Base-by-base conservation (phyloP, 2,888 invertebrate species). In the Coecobrya sp. region DNA sequence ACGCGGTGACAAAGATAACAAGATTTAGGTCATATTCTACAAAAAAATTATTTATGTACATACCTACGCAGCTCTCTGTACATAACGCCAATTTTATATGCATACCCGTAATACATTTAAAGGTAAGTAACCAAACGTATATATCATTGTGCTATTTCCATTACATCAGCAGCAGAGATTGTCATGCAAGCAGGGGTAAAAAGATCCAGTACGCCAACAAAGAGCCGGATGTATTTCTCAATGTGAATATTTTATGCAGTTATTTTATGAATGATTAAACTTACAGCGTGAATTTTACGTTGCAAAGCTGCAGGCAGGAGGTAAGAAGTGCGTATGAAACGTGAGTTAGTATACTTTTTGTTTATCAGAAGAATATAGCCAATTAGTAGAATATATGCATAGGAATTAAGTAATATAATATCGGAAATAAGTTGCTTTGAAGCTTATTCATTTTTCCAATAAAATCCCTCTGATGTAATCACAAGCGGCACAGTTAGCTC, bases 221-320 rank as follows among this genome's bases (percentile, higher is more conserved):
- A 59, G n/a, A 10, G 25, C 62, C 82, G 82, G 82, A 82, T 82
- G 82, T 62, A 25, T 82, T 82, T 82, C 82, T 82, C 82, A 82
- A 82, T n/a, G 27, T 52, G 45, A 76, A 45, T 76, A 25, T 30
- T 76, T 76, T 76, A 45, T 68, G 49, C 19, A 45, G 25, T 49
- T 25, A 49, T 76, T 55, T 79, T 25, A 49, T 76, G 25, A 76
- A 49, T 76, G 45, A 76, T 76, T 45, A 45, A 45, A 76, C 45
- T 5, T n/a, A 8, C 45, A 25, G 49, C 10, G 7, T n/a, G 22
- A 30, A 27, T 68, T 68, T 36, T 42, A 42, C 22, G 22, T 42
- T 10, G 7, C 36, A 7, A 36, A 36, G 7, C 36, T 4, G 7
- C 30, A n/a, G 42, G 16, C 19, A 42, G 0, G 16, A 19, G 7